These are phyloP conservation scores for Lipotes vexillifer DNA, from an alignment of 2,113 vertebrate species.

Conservation along the genomic window DNA sequence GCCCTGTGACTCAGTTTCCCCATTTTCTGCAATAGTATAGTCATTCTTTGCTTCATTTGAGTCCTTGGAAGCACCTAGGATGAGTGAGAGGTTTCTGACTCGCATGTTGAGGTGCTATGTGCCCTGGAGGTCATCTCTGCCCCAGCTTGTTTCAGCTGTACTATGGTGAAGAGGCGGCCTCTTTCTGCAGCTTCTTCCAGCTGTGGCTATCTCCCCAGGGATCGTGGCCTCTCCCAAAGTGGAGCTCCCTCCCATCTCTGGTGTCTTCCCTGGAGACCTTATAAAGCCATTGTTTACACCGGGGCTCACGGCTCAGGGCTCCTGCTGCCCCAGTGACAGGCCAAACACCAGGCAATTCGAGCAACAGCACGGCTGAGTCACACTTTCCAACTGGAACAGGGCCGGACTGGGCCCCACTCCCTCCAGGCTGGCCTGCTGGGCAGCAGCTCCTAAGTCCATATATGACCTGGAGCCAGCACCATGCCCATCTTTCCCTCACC, in stretches of 20 bases:
- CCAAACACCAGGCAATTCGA: conserved; percentile 72
- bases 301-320: conserved; percentile 45
- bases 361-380: conserved; percentile 77
- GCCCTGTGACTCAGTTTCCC: background rate
- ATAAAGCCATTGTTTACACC: conserved; percentile 83
- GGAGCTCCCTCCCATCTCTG: background rate
- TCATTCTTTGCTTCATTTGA: background rate
- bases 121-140: background rate
- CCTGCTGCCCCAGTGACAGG: conserved; percentile 70
- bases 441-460: conserved; percentile 74
- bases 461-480: conserved; percentile 71
- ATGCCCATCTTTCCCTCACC: conserved; percentile 43
- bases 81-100: background rate
- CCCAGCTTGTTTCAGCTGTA: background rate
- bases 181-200: conserved; percentile 17
- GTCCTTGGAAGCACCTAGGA: background rate
- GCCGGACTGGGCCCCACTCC: conserved; percentile 36
- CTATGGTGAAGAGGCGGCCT: background rate
- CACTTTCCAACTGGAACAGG: conserved; percentile 77
- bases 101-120: background rate
- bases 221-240: conserved; percentile 9
- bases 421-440: background rate
- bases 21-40: background rate
- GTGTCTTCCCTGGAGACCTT: conserved; percentile 77
- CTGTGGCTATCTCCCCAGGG: conserved; percentile 25